Percentiles rank a stretch among this genome's conserved stretches.
These are phyloP conservation scores for Neoaliturus tenellus DNA, from an alignment of 2,888 invertebrate species.

Conservation along the genomic window DNA sequence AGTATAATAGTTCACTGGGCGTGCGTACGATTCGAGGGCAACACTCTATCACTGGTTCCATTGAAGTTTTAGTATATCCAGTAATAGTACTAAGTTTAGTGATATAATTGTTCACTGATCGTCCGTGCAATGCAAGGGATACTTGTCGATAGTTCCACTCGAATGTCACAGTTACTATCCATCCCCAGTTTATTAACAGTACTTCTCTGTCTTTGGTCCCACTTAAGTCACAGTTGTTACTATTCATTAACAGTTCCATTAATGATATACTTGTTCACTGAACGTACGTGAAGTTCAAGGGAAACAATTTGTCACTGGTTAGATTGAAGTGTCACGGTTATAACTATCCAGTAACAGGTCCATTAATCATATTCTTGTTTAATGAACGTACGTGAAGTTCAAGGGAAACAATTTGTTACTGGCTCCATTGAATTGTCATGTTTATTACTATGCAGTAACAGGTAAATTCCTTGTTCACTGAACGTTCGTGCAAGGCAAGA, in stretches of 20 bases:
- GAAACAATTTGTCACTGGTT: background rate
- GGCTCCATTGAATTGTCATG: background rate
- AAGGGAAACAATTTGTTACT: background rate
- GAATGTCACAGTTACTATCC: constrained; percentile 1
- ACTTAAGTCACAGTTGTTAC: too few species aligned
- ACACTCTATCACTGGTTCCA: background rate
- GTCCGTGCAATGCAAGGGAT: background rate
- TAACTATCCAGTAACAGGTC: background rate
- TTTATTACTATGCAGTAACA: background rate
- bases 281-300: background rate
- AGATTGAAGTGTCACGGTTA: background rate
- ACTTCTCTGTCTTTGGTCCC: too few species aligned
- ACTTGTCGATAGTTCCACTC: background rate
- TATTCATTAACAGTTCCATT: background rate
- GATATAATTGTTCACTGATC: background rate
- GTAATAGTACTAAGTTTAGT: background rate
- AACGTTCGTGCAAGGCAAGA: background rate
- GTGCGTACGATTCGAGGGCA: background rate
- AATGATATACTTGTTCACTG: background rate
- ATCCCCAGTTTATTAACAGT: too few species aligned
- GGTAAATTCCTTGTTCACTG: background rate
- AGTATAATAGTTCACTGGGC: background rate
- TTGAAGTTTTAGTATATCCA: background rate
- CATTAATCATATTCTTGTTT: background rate
- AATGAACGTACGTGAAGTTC: background rate